Base-by-base conservation (phyloP, 1,140 invertebrate species). In the Odontomachus brunneus region DNA sequence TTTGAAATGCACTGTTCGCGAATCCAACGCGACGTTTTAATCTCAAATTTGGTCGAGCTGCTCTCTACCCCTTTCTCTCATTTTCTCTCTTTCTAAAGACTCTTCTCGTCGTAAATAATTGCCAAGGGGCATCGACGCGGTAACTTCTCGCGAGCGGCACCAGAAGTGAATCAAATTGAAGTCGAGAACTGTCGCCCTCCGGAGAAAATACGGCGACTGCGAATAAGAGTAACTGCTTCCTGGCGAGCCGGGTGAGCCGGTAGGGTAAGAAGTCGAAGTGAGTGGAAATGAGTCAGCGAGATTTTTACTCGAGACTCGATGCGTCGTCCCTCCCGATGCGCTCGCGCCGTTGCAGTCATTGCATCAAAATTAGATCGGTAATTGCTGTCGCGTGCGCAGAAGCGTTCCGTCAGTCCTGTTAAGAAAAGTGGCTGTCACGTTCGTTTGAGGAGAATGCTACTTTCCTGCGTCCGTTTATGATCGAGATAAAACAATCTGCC, bases 201-300 rank as follows among this genome's bases (percentile, higher is more conserved):
- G 65, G 33, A 80, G 75, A 80, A 80, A 80, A 80, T 80, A 71
- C 69, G 69, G 75, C 75, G 65, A 44, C 51, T 71, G 51, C 38
- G 75, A 80, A 44, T 69, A 80, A 80, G 75, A 80, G 65, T 80
- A 80, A 80, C 75, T 80, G 75, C 75, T 80, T 80, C 75, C 75
- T 80, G 75, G 65, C 75, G 65, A 80, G n/a, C 38, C 65, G 63
- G 65, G 49, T 69, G 51, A 80, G 75, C 57, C 57, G 57, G 75
- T 57, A 14, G 51, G 48, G 65, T 55, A 69, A 80, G 75, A 44
- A 11, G 38, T 44, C 57, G 75, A 80, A 80, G 38, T 44, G 24
- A 22, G 65, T 80, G 75, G 75, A 80, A 80, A 69, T 80, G 75
- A 80, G 65, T 80, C 75, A 80, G 75, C 75, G 49, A 57, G 33